Percentiles rank a stretch among this genome's conserved stretches.
Conservation (phyloP, 2,888 invertebrate genomes). For the Steromphala cineraria region DNA sequence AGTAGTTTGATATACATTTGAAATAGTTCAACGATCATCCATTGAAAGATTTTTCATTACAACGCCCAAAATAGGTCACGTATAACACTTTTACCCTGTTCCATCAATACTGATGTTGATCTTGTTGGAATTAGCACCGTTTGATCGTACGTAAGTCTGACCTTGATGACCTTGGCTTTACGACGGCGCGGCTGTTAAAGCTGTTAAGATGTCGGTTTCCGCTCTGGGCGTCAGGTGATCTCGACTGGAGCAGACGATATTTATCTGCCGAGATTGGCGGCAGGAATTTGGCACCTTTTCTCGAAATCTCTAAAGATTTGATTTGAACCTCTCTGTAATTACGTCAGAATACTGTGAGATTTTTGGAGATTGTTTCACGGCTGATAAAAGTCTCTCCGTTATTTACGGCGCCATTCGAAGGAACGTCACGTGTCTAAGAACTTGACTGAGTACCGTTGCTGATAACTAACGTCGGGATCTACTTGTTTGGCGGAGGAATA, state of each 20-base stretch:
- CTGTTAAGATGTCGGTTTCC: not conserved
- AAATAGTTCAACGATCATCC: no score
- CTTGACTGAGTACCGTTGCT: not conserved
- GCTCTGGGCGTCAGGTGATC: not conserved
- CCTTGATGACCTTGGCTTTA: not conserved
- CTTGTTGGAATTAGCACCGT: no score
- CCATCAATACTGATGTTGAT: no score
- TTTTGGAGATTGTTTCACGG: not conserved
- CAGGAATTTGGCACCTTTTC: slow-evolving; percentile 12
- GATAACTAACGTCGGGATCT: slow-evolving; percentile 5
- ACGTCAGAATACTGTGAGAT: slow-evolving; percentile 3
- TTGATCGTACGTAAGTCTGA: not conserved
- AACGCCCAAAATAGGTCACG: no score
- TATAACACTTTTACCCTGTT: no score
- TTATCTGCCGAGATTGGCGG: not conserved
- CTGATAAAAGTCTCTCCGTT: not conserved
- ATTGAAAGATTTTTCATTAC: no score
- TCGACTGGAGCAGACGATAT: not conserved
- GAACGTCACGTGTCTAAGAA: not conserved
- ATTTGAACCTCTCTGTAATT: not conserved
- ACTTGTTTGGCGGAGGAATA: slow-evolving; percentile 18
- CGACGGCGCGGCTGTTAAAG: not conserved
- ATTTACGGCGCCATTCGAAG: slow-evolving; percentile 7
- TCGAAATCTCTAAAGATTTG: not conserved
- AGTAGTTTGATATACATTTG: no score